These are phyloP conservation scores for Diploptera punctata DNA, from an alignment of 2,888 invertebrate genomes.

Conservation along the genomic window DNA sequence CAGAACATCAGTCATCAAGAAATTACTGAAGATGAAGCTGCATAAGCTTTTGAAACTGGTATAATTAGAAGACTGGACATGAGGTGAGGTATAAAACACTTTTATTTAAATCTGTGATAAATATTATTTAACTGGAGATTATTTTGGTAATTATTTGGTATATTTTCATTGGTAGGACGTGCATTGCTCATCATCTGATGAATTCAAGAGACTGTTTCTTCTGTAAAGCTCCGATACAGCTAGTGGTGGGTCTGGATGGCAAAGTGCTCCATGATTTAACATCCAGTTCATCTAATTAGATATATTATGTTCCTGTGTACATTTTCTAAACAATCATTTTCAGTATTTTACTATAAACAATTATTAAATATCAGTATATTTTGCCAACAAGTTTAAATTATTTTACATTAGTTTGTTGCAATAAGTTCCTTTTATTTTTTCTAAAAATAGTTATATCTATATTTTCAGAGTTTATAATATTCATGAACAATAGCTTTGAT, in stretches of 20 bases:
- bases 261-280: conserved; percentile 52
- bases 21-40: no score
- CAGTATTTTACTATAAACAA: no score
- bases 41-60: no score
- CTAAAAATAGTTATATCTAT: neutral
- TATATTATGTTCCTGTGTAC: no score
- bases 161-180: conserved; percentile 65
- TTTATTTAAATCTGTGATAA: no score
- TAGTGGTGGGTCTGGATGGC: conserved; percentile 56
- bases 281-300: neutral
- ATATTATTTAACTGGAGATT: no score
- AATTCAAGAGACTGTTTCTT: conserved; percentile 85
- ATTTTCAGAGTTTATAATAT: neutral
- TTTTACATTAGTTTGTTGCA: neutral
- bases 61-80: no score
- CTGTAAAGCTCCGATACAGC: conserved; percentile 74
- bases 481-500: no score
- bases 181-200: conserved; percentile 79
- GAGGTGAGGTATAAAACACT: no score
- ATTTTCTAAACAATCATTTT: neutral
- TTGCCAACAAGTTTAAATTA: neutral
- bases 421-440: neutral
- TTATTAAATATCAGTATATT: neutral
- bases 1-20: no score
- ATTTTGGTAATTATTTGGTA: no score